Base-by-base conservation (phyloP, 2,888 invertebrate genomes). In the Agrilus cyanescens region DNA sequence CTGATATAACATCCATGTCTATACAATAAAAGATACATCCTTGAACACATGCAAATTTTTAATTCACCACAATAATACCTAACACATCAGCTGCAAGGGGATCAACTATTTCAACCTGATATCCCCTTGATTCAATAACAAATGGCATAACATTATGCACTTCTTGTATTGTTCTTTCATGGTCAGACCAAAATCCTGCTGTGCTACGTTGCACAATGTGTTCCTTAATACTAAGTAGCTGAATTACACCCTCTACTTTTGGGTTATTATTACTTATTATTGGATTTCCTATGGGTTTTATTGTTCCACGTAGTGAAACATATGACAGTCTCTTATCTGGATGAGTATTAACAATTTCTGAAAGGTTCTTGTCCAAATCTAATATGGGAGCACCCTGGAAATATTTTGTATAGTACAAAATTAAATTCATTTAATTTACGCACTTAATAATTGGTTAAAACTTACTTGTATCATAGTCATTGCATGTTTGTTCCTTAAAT, bases 121-220 rank as follows among this genome's bases (percentile, higher is more conserved):
- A 68, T 12, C 79, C 79, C 44, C 66, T 68, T 55, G 70, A 73
- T 56, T 71, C 74, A 40, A 91, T 66, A 37, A 77, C 78, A 62
- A 91, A 91, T 2, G 90, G 90, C 58, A 86, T 82, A 39, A 78
- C 74, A 61, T 88, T 86, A 57, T 78, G 78, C 8, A 83, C 79
- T 56, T 85, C 82, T 57, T 86, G 82, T 47, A 90, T 79, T 2
- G 82, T 77, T 49, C 83, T 76, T 32, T 84, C 80, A 56, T 84
- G 82, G 55, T 89, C 85, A 0, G 84, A 80, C 88, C 88, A 88
- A 66, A 86, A 87, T 4, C 88, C 88, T n/a, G 84, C 80, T 4
- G 83, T 80, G 29, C 80, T 84, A 54, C 87, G 72, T n/a, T 85
- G 82, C 48, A 86, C 77, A 4, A 85, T 80, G 70, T 87, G 87